Conservation (phyloP, 1,140 invertebrate species). For the Bombus confusus region DNA sequence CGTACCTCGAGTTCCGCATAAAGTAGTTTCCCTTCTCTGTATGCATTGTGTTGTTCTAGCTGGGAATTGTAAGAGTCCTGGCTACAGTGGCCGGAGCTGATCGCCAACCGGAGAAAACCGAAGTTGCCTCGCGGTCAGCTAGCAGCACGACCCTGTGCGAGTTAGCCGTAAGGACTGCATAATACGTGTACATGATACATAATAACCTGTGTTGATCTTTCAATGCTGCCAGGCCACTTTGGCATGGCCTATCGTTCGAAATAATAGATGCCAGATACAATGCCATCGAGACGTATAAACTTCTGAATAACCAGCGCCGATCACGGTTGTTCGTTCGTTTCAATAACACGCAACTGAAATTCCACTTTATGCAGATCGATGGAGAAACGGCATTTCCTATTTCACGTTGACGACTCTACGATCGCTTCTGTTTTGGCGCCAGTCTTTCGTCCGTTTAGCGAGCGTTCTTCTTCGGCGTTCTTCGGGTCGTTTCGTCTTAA, state of each 20-base stretch:
- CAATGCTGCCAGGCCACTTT: slow-evolving; percentile 24
- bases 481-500: too few relatives aligned
- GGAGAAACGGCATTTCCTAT: not conserved
- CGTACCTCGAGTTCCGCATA: slow-evolving; percentile 1
- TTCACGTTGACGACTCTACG: not conserved
- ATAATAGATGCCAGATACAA: slow-evolving; percentile 17
- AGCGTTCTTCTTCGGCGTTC: not conserved
- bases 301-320: not conserved
- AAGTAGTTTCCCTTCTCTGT: slow-evolving; percentile 10
- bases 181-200: not conserved
- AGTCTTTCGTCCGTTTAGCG: not conserved
- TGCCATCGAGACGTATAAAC: slow-evolving; percentile 11
- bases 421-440: not conserved
- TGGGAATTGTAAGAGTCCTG: slow-evolving; percentile 19
- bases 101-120: slow-evolving; percentile 5
- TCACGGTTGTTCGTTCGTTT: not conserved
- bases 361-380: not conserved
- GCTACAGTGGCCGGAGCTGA: not conserved
- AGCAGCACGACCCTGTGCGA: not conserved
- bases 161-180: not conserved
- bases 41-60: slow-evolving; percentile 18
- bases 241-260: slow-evolving; percentile 1
- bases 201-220: slow-evolving; percentile 29
- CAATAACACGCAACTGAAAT: not conserved
- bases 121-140: not conserved